A percentile compares a stretch with the other conserved stretches of the same genome.
phyloP scores from a whole-genome alignment of 2,113 vertebrate species.

The Aegotheles bennettii region DNA sequence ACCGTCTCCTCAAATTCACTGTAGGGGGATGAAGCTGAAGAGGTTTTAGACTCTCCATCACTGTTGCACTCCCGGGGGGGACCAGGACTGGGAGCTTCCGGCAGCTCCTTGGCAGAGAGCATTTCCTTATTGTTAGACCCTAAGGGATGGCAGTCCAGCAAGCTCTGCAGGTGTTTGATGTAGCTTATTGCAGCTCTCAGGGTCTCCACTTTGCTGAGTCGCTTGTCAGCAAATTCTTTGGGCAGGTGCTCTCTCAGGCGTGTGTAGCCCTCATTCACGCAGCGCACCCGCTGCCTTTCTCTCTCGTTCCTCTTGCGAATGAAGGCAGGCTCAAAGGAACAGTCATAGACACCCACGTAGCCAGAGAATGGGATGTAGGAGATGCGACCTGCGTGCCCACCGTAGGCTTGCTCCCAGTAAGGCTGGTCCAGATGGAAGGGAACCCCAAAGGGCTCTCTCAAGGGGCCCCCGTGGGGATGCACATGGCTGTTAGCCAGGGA shows the following conservation, averaged over 20 bases:
- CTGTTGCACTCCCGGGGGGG: conserved; percentile 73
- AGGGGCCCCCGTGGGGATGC: conserved; percentile 4
- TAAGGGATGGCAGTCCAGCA: conserved; percentile 76
- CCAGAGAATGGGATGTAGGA: conserved; percentile 75
- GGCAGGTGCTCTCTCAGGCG: conserved; percentile 89
- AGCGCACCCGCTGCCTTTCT: conserved; percentile 89
- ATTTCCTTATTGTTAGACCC: neutral
- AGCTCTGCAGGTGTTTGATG: conserved; percentile 87
- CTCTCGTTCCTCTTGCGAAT: conserved; percentile 89
- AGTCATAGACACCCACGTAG: conserved; percentile 73
- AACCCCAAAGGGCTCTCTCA: conserved; percentile 59
- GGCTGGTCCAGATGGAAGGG: conserved; percentile 65
- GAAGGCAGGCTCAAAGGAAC: conserved; percentile 84
- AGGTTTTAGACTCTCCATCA: conserved; percentile 83
- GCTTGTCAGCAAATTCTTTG: conserved; percentile 79
- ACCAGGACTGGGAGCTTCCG: neutral
- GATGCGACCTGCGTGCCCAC: conserved; percentile 46
- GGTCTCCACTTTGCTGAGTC: conserved; percentile 94
- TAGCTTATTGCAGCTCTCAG: conserved; percentile 88
- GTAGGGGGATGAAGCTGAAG: conserved; percentile 70
- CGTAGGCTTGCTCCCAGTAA: conserved; percentile 61
- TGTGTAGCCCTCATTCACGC: conserved; percentile 90
- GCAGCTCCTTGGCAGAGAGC: conserved; percentile 20
- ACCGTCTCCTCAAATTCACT: conserved; percentile 71
- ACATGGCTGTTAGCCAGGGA: conserved; percentile 35